Evolutionary conservation across 2,797 vertebrate genomes (phyloP), one percentile per base, ranked within the genome.

Genomic region (Pyrocephalus nanus): DNA sequence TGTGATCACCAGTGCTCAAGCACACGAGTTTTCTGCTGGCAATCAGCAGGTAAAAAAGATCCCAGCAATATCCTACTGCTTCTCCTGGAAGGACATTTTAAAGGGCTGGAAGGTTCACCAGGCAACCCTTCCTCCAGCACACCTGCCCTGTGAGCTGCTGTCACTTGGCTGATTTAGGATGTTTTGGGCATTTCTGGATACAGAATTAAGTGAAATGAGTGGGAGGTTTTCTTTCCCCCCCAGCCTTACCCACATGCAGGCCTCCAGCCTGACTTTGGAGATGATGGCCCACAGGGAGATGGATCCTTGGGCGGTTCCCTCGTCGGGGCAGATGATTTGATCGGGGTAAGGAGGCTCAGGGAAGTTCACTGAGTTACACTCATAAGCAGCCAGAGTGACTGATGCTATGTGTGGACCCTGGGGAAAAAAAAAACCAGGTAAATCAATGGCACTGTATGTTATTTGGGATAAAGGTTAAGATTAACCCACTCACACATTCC

Each of bases 241-340:
- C 45, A 93, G 61, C 97, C 99, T 99, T 98, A 99, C 99, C 99
- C 99, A 99, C 99, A 99, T 99, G 97, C 99, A 99, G 97, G 99
- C 99, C 96, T 99, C 99, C 96, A 99, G 98, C 91, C 99, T 99
- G 97, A 99, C 99, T 98, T 99, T 99, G 32, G 99, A 99, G 98
- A 99, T 99, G 97, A 99, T 99, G 72, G 99, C 98, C 98, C 99
- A 99, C 72, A 99, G 96, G 34, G 99, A 98, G 98, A 99, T 97
- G 88, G 98, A 97, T 94, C 98, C 98, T 84, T 97, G 98, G 58
- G 96, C 5, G 3, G 84, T 93, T 65, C 97, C 98, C 84, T 97
- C 97, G 12, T 98, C 98, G 12, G 99, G 99, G 97, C 99, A 99
- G 91, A 99, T 96, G 45, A 99, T 99, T 78, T 99, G 98, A 97